A percentile compares a stretch with the other conserved stretches of the same genome.
phyloP scores from a whole-genome alignment of 2,113 vertebrate species.

The Elanoides forficatus region DNA sequence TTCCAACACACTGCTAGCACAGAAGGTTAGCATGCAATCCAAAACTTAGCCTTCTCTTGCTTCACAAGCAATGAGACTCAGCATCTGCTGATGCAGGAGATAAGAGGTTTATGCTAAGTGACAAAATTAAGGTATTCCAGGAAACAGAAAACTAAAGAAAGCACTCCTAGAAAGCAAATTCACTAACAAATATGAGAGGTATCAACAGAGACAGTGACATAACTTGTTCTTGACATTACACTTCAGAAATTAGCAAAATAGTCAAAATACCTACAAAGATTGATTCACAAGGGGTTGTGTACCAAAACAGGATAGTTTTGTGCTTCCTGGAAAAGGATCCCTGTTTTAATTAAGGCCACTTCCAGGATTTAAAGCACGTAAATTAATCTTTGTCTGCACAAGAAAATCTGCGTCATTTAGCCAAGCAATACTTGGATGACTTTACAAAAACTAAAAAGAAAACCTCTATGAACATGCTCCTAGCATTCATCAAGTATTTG shows the following conservation, averaged over 20 bases:
- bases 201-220: background rate
- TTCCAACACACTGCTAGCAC: background rate
- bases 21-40: background rate
- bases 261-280: background rate
- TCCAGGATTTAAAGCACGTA: background rate
- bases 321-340: background rate
- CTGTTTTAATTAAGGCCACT: background rate
- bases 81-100: background rate
- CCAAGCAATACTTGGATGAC: background rate
- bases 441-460: background rate
- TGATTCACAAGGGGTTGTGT: background rate
- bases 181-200: background rate
- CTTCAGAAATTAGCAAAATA: background rate
- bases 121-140: background rate
- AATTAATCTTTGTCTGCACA: background rate
- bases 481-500: background rate
- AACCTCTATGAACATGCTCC: background rate
- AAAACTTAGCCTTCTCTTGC: background rate
- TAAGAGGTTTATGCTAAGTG: background rate
- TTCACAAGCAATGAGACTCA: background rate
- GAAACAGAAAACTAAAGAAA: background rate
- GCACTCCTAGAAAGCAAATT: background rate
- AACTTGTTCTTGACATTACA: background rate
- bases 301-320: background rate
- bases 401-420: background rate